Percentiles rank a stretch among this genome's conserved stretches.
Evolutionary conservation across 2,113 vertebrate species (phyloP).

Genomic region (Cryptoleucopteryx plumbea): DNA sequence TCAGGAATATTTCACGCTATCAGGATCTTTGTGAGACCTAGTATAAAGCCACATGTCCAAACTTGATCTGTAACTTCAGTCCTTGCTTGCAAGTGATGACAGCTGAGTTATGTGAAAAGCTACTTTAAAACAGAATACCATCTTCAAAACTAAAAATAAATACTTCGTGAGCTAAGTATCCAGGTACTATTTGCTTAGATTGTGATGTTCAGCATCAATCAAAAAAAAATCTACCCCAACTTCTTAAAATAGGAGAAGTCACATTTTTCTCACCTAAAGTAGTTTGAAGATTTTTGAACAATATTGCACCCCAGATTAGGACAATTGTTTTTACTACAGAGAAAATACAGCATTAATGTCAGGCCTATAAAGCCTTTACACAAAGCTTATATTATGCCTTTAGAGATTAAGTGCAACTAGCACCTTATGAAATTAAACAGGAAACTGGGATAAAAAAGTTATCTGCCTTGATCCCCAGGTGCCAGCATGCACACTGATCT

Average conservation of each 20-base stretch:
- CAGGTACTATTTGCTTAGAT: neutral
- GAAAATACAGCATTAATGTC: neutral
- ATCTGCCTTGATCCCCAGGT: neutral
- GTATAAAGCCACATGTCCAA: neutral
- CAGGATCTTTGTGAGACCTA: neutral
- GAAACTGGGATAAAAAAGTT: neutral
- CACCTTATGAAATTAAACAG: neutral
- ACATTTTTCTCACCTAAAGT: neutral
- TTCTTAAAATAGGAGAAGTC: neutral
- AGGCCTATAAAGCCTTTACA: neutral
- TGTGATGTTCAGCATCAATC: neutral
- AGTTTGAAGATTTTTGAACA: neutral
- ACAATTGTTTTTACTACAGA: neutral
- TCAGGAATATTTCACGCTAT: neutral
- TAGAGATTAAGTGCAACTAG: neutral
- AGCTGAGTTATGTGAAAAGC: conserved; percentile 13
- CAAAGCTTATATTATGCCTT: neutral
- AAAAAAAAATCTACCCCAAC: neutral
- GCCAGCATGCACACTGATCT: neutral
- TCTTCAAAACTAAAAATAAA: neutral
- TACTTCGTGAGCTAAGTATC: neutral
- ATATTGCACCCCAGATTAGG: neutral
- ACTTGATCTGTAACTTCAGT: conserved; percentile 22
- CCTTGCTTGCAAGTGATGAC: neutral
- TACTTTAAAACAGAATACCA: neutral